These are phyloP conservation scores for Cinclus cinclus DNA, from an alignment of 2,113 vertebrate genomes.

Conservation along the genomic window DNA sequence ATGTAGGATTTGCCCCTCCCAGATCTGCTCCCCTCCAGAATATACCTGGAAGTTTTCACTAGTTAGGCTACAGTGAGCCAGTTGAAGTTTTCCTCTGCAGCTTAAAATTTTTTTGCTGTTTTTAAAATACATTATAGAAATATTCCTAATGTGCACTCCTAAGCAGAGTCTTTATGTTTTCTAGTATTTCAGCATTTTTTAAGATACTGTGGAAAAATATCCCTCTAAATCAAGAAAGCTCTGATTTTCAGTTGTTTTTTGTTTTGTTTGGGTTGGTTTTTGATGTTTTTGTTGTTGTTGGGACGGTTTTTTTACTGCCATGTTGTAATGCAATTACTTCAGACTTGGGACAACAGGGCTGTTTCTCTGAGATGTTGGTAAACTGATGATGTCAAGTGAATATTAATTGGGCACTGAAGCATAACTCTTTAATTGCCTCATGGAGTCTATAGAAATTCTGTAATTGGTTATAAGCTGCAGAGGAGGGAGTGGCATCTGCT, in stretches of 20 bases:
- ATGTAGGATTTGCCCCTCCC: background rate
- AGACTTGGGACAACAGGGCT: slow-evolving; percentile 9
- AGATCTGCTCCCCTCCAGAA: background rate
- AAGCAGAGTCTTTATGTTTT: background rate
- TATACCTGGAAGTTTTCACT: background rate
- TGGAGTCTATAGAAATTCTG: background rate
- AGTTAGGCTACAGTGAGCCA: background rate
- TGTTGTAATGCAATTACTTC: slow-evolving; percentile 27
- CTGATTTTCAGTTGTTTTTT: background rate
- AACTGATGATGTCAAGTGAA: slow-evolving; percentile 59
- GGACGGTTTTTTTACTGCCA: background rate
- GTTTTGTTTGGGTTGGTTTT: background rate
- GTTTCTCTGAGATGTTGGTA: slow-evolving; percentile 30
- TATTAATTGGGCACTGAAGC: slow-evolving; percentile 59
- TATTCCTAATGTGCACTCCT: background rate
- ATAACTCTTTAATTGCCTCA: slow-evolving; percentile 62
- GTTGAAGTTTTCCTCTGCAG: background rate
- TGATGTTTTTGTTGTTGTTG: background rate
- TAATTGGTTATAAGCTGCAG: background rate
- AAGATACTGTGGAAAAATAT: background rate
- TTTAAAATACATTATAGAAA: background rate
- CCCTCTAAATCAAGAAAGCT: background rate
- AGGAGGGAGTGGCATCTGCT: background rate
- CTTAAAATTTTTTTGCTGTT: background rate
- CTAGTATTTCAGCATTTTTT: background rate